Conservation (phyloP, 2,888 invertebrate genomes). For the Troides oblongomaculatus region DNA sequence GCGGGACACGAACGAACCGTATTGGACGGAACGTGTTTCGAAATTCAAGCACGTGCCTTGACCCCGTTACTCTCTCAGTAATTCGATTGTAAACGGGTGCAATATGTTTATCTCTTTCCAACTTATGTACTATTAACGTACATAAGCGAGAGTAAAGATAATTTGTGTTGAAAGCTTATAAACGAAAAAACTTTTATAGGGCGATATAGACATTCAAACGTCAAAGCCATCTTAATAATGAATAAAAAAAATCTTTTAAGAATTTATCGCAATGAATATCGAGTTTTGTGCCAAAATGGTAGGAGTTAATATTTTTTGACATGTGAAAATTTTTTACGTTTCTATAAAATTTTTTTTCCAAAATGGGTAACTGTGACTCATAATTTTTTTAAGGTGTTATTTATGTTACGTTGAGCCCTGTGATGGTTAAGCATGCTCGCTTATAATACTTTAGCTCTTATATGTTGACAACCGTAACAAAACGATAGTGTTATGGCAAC, state of each 20-base stretch:
- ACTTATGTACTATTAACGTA: slow-evolving; percentile 41
- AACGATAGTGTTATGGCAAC: slow-evolving; percentile 44
- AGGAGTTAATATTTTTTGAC: slow-evolving; percentile 39
- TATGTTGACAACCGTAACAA: too few species aligned
- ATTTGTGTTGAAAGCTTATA: slow-evolving; percentile 43
- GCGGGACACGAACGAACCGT: slow-evolving; percentile 61
- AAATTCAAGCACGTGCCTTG: slow-evolving; percentile 78
- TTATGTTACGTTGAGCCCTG: too few species aligned
- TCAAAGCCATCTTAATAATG: too few species aligned
- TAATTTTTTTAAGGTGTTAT: too few species aligned
- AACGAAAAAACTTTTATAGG: slow-evolving; percentile 37
- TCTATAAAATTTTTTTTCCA: too few species aligned
- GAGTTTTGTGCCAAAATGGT: slow-evolving; percentile 39
- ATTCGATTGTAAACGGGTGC: slow-evolving; percentile 46
- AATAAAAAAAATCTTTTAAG: slow-evolving; percentile 43
- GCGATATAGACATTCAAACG: too few species aligned
- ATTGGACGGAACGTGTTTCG: slow-evolving; percentile 75
- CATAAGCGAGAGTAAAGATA: slow-evolving; percentile 50
- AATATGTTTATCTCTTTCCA: slow-evolving; percentile 53
- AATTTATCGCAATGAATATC: slow-evolving; percentile 36
- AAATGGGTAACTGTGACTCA: too few species aligned
- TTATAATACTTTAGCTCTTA: too few species aligned
- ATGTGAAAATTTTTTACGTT: slow-evolving; percentile 18
- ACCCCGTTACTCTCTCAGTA: slow-evolving; percentile 65
- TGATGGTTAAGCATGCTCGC: too few species aligned